These are phyloP conservation scores for Basileuterus tristriatus DNA, from an alignment of 2,797 vertebrate genomes.

Conservation along the genomic window DNA sequence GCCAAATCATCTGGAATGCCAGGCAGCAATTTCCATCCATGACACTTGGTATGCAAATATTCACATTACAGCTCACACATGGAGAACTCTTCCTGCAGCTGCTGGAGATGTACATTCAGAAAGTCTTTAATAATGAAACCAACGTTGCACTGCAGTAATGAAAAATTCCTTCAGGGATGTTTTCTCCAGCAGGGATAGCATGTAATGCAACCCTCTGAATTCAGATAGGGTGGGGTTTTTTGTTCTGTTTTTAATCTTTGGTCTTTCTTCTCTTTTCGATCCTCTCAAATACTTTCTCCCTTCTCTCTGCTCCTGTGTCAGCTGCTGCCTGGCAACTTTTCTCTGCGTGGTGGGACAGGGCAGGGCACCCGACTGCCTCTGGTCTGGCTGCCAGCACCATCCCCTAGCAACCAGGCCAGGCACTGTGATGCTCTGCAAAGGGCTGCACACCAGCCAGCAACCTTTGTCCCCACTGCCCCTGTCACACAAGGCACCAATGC, in stretches of 20 bases:
- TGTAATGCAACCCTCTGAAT: neutral
- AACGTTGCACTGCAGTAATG: neutral
- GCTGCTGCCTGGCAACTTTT: conserved; percentile 77
- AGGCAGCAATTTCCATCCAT: neutral
- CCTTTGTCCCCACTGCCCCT: neutral
- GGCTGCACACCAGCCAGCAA: neutral
- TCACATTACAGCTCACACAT: conserved; percentile 17
- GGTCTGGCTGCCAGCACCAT: conserved; percentile 50
- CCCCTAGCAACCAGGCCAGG: conserved; percentile 70
- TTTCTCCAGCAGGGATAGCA: neutral
- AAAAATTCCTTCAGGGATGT: conserved; percentile 35
- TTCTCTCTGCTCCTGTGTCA: conserved; percentile 60
- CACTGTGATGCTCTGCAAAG: conserved; percentile 20
- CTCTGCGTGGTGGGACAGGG: conserved; percentile 52
- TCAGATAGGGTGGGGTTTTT: neutral
- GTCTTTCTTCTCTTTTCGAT: neutral
- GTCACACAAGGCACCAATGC: neutral
- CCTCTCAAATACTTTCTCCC: neutral
- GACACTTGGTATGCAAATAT: neutral
- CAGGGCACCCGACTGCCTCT: conserved; percentile 40
- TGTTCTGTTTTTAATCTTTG: conserved; percentile 5
- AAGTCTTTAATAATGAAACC: conserved; percentile 24
- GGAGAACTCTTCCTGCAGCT: conserved; percentile 40
- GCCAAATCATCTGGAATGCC: neutral
- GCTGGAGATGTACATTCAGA: conserved; percentile 29